Base-by-base conservation (phyloP, 2,797 vertebrate genomes). In the Anas georgica region DNA sequence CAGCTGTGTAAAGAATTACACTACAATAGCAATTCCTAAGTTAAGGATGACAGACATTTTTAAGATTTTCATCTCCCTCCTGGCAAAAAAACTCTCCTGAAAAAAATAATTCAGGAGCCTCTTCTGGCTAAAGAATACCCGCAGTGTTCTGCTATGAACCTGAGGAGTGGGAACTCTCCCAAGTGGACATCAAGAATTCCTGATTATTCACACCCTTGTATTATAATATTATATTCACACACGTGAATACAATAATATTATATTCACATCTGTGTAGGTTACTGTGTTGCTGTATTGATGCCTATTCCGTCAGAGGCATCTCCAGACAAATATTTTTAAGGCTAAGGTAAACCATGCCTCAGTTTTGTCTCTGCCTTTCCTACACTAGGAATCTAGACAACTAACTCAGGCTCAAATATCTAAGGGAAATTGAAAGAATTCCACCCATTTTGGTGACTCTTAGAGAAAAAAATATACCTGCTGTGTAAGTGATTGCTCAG, bases 21-120 rank as follows among this genome's bases (percentile, higher is more conserved):
- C 52, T 81, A 56, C 1, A 2, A 68, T 46, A 67, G 76, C 33
- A 68, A 45, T 58, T 75, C 54, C 74, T 73, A 84, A 82, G 54
- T 82, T 70, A 28, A 83, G 83, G 39, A 41, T 67, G 58, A 70
- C 93, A 92, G n/a, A 59, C 17, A 28, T 60, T 86, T 86, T 59
- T 18, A 77, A 81, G 60, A 88, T 92, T 90, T 93, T 86, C 29
- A 75, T 52, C 66, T 83, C 26, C 13, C 78, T 92, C n/a, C 81
- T 81, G 74, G 58, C n/a, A 80, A 86, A 86, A 86, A 75, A 62
- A 14, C 0, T 12, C 8, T 33, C 46, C 58, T 87, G 50, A 50
- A 93, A 87, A 46, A 87, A 93, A 50, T 88, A 77, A 26, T 93
- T 90, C 21, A 29, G 3, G 3, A 68, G 70, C 45, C 23, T 83